Evolutionary conservation across 1,140 invertebrate genomes (phyloP).

Genomic region (Sogatella furcifera): DNA sequence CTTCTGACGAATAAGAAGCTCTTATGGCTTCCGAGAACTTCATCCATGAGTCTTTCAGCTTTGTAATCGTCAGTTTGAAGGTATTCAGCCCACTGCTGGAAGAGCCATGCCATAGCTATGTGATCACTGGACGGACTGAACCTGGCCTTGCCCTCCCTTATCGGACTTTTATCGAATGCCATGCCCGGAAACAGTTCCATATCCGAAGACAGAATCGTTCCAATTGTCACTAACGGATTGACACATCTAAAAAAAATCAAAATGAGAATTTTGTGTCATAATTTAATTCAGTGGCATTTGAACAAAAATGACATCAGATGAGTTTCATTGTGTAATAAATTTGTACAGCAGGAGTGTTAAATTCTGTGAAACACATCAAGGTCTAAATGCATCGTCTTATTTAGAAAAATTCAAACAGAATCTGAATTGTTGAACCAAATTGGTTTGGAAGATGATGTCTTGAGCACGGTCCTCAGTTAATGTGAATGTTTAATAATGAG

Average conservation of each 20-base stretch:
- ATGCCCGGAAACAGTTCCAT: conserved; percentile 26
- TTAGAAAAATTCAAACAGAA: too few relatives aligned
- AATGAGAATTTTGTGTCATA: too few relatives aligned
- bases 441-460: too few relatives aligned
- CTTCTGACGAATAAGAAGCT: background rate
- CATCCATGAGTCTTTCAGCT: background rate
- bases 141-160: conserved; percentile 35
- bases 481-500: too few relatives aligned
- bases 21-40: background rate
- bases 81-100: conserved; percentile 32
- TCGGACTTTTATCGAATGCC: conserved; percentile 26
- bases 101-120: conserved; percentile 36
- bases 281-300: too few relatives aligned
- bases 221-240: conserved; percentile 31
- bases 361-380: too few relatives aligned
- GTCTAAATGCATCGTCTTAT: too few relatives aligned
- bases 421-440: too few relatives aligned
- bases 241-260: conserved; percentile 30
- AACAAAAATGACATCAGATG: too few relatives aligned
- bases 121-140: conserved; percentile 43
- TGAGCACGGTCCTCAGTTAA: too few relatives aligned
- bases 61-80: conserved; percentile 10
- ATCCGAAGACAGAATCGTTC: conserved; percentile 25
- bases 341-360: too few relatives aligned
- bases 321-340: too few relatives aligned